These are phyloP conservation scores for Lacerta viridis DNA, from an alignment of 2,797 vertebrate species.

Conservation along the genomic window DNA sequence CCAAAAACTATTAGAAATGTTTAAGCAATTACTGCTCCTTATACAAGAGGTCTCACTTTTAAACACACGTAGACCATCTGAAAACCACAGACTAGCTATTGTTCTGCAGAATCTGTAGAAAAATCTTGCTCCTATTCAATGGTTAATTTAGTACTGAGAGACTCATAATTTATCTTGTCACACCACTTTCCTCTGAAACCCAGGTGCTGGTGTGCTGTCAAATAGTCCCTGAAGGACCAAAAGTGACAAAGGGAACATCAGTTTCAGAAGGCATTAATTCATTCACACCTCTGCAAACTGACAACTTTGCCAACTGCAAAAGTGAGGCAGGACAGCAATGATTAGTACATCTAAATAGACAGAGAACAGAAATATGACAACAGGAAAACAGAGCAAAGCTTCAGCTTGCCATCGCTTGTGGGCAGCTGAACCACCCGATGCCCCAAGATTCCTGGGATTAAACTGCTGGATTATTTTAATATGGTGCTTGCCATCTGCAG, in stretches of 20 bases:
- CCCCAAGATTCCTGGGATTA: no score
- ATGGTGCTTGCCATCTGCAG: no score
- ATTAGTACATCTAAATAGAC: not conserved
- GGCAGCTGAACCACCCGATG: not conserved
- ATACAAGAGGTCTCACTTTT: not conserved
- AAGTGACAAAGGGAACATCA: conserved; percentile 55
- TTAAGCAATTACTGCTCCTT: not conserved
- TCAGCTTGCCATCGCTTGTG: not conserved
- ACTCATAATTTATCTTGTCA: conserved; percentile 29
- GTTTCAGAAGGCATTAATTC: conserved; percentile 42
- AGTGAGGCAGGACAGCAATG: conserved; percentile 1
- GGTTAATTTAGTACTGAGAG: conserved; percentile 35
- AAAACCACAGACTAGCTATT: conserved; percentile 35
- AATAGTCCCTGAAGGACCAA: conserved; percentile 39
- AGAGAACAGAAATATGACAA: conserved; percentile 10
- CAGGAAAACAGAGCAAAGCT: conserved; percentile 39
- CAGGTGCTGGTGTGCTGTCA: conserved; percentile 44
- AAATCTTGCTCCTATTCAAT: conserved; percentile 28
- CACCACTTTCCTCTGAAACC: conserved; percentile 43
- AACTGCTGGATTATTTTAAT: not conserved
- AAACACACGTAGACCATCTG: conserved; percentile 18
- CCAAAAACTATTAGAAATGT: not conserved
- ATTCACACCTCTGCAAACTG: conserved; percentile 48
- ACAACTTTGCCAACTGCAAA: not conserved
- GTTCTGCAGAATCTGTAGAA: conserved; percentile 29